Percentiles rank a stretch among this genome's conserved stretches.
Conservation (phyloP, 2,797 vertebrate species). For the Chlorospingus semifuscus region DNA sequence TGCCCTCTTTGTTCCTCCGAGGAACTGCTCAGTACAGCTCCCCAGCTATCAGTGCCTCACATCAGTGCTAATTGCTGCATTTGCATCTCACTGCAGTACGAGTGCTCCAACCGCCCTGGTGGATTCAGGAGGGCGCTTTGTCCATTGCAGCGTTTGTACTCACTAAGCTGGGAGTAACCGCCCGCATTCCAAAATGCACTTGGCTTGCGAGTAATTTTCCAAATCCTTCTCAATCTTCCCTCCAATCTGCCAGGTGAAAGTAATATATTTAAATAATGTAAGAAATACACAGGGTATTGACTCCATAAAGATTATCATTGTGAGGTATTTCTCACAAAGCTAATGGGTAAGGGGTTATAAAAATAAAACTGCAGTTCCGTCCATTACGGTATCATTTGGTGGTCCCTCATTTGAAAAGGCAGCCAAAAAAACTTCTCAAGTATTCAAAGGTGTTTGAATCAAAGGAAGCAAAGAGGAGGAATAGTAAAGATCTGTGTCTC, state of each 20-base stretch:
- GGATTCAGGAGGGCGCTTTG: neutral
- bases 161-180: neutral
- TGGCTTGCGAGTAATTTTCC: neutral
- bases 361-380: neutral
- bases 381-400: neutral
- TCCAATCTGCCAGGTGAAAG: neutral
- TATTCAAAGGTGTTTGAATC: neutral
- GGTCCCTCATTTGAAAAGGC: neutral
- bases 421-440: neutral
- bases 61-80: accelerated
- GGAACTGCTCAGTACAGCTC: too few relatives aligned
- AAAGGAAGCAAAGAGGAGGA: neutral
- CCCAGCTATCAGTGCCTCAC: neutral
- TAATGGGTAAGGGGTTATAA: neutral
- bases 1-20: neutral
- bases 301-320: neutral
- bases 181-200: neutral
- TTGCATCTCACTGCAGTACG: neutral
- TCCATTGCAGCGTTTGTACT: neutral
- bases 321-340: neutral
- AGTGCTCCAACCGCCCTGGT: neutral
- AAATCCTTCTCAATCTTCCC: neutral
- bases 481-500: neutral
- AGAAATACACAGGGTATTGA: neutral
- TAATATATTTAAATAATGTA: neutral